These are phyloP conservation scores for Monochamus alternatus DNA, from an alignment of 2,888 invertebrate genomes.

Conservation along the genomic window DNA sequence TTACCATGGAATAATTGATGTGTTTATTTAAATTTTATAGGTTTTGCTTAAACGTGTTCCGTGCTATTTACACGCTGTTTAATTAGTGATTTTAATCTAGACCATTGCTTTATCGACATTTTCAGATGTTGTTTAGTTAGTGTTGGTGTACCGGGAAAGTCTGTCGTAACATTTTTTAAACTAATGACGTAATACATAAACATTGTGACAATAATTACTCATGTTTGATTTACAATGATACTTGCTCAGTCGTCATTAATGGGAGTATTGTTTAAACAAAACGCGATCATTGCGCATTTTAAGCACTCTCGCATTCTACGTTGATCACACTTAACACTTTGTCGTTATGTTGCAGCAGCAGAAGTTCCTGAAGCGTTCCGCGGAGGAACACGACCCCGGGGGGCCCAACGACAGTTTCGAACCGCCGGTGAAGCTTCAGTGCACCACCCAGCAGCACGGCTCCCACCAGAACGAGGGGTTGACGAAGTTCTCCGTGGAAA, in stretches of 20 bases:
- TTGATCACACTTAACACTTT: constrained; percentile 37
- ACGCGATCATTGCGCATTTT: constrained; percentile 28
- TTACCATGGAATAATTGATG: constrained; percentile 36
- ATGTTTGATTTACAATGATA: constrained; percentile 49
- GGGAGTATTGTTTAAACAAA: constrained; percentile 28
- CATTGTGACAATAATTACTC: constrained; percentile 57
- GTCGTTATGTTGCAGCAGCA: constrained; percentile 79
- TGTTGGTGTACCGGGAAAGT: constrained; percentile 49
- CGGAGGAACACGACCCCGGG: constrained; percentile 77
- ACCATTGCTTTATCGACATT: constrained; percentile 48
- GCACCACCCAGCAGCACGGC: constrained; percentile 74
- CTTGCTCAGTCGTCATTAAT: constrained; percentile 39
- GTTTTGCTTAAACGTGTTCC: constrained; percentile 37
- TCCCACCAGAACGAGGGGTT: constrained; percentile 71
- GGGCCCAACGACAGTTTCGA: constrained; percentile 73
- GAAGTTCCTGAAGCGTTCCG: constrained; percentile 85
- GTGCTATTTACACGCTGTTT: constrained; percentile 40
- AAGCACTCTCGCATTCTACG: constrained; percentile 13
- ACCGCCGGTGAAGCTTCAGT: constrained; percentile 84
- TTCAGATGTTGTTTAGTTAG: constrained; percentile 43
- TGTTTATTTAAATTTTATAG: constrained; percentile 36
- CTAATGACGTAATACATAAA: constrained; percentile 59
- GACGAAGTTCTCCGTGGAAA: constrained; percentile 92
- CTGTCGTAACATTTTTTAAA: constrained; percentile 53
- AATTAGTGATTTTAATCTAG: constrained; percentile 41